Evolutionary conservation across 2,113 vertebrate species (phyloP).

Genomic region (Saguinus midas): DNA sequence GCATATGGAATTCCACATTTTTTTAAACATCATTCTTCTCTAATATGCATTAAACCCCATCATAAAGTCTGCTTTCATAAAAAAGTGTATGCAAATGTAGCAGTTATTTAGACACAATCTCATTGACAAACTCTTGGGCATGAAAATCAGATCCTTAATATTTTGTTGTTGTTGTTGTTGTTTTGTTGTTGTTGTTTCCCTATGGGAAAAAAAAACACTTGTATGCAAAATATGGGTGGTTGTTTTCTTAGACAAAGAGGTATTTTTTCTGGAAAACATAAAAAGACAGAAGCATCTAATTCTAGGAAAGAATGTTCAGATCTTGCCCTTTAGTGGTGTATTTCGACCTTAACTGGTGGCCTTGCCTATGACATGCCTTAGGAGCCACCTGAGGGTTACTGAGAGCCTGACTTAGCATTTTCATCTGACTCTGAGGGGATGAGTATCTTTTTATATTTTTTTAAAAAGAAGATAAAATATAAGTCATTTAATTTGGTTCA

Average conservation of each 20-base stretch:
- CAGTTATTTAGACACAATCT: constrained; percentile 1
- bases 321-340: background rate
- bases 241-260: constrained; percentile 36
- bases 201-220: background rate
- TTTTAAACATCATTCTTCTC: background rate
- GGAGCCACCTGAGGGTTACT: background rate
- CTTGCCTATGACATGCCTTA: background rate
- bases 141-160: background rate
- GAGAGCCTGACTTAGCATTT: background rate
- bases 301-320: background rate
- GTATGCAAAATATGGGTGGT: background rate
- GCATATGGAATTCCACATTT: background rate
- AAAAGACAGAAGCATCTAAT: constrained; percentile 18
- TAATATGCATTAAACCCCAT: background rate
- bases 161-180: background rate
- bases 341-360: background rate
- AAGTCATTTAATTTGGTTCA: background rate
- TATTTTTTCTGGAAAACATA: constrained; percentile 12
- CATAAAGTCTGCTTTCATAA: background rate
- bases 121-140: background rate
- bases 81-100: background rate
- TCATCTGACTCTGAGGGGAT: background rate
- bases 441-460: background rate
- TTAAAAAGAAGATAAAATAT: background rate
- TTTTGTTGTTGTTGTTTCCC: background rate